These are phyloP conservation scores for Ataeniobius toweri DNA, from an alignment of 2,797 vertebrate genomes.

Conservation along the genomic window DNA sequence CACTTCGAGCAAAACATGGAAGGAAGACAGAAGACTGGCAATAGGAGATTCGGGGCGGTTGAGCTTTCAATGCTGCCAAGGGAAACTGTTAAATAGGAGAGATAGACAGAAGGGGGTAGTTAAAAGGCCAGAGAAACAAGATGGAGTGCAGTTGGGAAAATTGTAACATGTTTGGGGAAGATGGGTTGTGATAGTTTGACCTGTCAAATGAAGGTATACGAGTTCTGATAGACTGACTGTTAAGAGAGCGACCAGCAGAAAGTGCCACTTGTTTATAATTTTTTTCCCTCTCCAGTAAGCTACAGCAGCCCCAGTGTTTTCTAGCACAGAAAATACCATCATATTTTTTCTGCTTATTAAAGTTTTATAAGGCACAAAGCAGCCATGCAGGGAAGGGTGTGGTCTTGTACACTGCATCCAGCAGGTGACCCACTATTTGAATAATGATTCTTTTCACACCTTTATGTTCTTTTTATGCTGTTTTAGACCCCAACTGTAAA, in stretches of 20 bases:
- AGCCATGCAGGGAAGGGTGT: conserved; percentile 46
- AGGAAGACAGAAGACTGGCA: conserved; percentile 10
- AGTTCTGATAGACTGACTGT: conserved; percentile 20
- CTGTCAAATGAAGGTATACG: conserved; percentile 44
- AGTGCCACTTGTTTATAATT: conserved; percentile 13
- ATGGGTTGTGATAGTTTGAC: conserved; percentile 32
- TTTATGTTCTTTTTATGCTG: conserved; percentile 1
- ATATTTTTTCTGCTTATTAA: conserved; percentile 57
- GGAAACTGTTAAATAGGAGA: conserved; percentile 35
- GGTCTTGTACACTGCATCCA: conserved; percentile 31
- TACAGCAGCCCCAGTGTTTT: conserved; percentile 26
- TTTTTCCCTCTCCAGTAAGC: background rate
- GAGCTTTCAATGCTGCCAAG: conserved; percentile 18
- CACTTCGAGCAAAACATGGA: conserved; percentile 28
- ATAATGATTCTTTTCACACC: conserved; percentile 27
- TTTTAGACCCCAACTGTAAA: background rate
- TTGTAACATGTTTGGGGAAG: conserved; percentile 19
- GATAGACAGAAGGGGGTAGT: conserved; percentile 32
- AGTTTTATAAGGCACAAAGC: conserved; percentile 50
- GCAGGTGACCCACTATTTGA: conserved; percentile 10
- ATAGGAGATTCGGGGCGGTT: conserved; percentile 11
- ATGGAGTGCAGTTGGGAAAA: conserved; percentile 19
- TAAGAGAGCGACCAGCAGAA: background rate
- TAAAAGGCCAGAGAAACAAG: conserved; percentile 33
- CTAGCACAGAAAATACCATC: conserved; percentile 41